Evolutionary conservation across 2,797 vertebrate genomes (phyloP).

Genomic region (Lindbergichthys nudifrons): DNA sequence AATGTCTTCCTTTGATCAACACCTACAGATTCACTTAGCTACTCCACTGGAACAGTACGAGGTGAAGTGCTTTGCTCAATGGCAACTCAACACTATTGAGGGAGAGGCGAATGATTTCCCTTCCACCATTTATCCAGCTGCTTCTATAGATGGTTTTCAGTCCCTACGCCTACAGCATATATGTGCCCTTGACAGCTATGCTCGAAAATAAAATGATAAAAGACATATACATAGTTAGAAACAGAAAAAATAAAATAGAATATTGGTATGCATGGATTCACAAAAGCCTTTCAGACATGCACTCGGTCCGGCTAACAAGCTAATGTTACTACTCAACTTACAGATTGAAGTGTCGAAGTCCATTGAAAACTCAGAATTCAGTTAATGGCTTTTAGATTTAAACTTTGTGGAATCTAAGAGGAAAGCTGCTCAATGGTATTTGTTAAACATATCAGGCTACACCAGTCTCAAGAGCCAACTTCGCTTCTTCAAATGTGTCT

Average conservation of each 20-base stretch:
- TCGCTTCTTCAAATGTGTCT: not conserved
- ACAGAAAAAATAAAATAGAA: not conserved
- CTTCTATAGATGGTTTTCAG: constrained; percentile 14
- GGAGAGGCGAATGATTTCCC: constrained; percentile 9
- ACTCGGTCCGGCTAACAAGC: constrained; percentile 1
- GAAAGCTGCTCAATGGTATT: not conserved
- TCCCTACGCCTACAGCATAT: constrained; percentile 16
- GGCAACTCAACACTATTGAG: constrained; percentile 28
- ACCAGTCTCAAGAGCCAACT: not conserved
- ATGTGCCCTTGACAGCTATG: constrained; percentile 4
- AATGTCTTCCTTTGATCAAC: constrained; percentile 21
- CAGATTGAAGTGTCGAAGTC: constrained; percentile 10
- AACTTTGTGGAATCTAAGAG: not conserved
- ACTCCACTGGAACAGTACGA: constrained; percentile 22
- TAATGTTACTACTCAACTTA: constrained; percentile 10
- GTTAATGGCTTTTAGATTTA: not conserved
- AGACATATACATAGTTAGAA: not conserved
- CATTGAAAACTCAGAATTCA: constrained; percentile 10
- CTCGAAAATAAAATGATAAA: constrained; percentile 9
- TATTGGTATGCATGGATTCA: constrained; percentile 16
- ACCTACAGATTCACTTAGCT: constrained; percentile 17
- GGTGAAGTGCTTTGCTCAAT: constrained; percentile 52
- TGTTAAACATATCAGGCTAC: not conserved
- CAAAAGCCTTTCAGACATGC: constrained; percentile 4
- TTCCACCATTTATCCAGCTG: constrained; percentile 10